A percentile compares a stretch with the other conserved stretches of the same genome.
These are phyloP conservation scores for Andrena bucephala DNA, from an alignment of 2,888 invertebrate species.

Conservation along the genomic window DNA sequence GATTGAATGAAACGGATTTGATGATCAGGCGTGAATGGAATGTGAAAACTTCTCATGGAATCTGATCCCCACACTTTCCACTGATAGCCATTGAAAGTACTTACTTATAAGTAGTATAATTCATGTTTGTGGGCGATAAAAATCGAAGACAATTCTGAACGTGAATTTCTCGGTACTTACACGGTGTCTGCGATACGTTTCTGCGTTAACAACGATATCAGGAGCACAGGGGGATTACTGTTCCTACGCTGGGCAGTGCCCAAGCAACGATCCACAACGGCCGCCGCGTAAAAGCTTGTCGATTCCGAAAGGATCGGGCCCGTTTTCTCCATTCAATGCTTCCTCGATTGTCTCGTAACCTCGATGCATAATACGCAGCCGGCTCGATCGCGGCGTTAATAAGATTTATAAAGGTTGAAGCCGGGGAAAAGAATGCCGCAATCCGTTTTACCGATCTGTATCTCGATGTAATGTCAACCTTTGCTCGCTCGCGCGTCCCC, in stretches of 20 bases:
- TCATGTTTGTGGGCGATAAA: no score
- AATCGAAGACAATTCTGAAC: no score
- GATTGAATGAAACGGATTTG: no score
- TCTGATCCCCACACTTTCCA: no score
- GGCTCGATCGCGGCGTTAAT: slow-evolving; percentile 48
- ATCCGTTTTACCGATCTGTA: slow-evolving; percentile 60
- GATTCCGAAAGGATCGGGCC: slow-evolving; percentile 19
- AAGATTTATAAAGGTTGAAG: slow-evolving; percentile 59
- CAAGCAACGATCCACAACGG: slow-evolving; percentile 3
- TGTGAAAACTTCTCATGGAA: no score
- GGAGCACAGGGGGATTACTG: slow-evolving; percentile 10
- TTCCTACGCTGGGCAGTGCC: background rate
- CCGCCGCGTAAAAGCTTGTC: slow-evolving; percentile 17
- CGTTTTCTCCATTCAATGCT: slow-evolving; percentile 43
- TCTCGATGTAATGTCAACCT: slow-evolving; percentile 65
- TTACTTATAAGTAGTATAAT: no score
- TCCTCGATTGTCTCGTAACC: slow-evolving; percentile 58
- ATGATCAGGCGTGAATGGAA: no score
- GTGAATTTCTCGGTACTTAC: no score
- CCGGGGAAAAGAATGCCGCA: slow-evolving; percentile 58
- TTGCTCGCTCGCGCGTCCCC: slow-evolving; percentile 66
- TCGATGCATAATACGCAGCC: slow-evolving; percentile 53
- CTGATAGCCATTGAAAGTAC: no score
- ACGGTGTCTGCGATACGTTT: background rate
- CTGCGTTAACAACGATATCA: background rate